phyloP scores from a whole-genome alignment of 2,888 invertebrate genomes.

The Drosophila monieri region DNA sequence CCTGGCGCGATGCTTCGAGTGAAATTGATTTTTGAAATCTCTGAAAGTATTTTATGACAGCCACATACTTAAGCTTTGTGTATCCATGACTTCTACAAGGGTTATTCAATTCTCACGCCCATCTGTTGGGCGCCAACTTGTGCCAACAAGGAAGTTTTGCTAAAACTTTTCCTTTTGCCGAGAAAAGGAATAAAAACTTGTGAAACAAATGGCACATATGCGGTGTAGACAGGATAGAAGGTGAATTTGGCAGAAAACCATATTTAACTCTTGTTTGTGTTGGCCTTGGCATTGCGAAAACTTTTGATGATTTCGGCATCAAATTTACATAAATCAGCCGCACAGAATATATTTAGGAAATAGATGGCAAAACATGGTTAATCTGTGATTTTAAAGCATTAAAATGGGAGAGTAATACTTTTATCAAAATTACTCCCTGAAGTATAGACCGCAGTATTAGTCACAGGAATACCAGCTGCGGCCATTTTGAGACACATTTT shows the following conservation, averaged over 20 bases:
- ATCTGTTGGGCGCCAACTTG: conserved; percentile 12
- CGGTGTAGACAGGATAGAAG: conserved; percentile 22
- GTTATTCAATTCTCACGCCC: conserved; percentile 17
- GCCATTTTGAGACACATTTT: conserved; percentile 73
- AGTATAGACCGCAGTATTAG: not conserved
- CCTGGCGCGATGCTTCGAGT: conserved; percentile 6
- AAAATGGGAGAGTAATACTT: not conserved
- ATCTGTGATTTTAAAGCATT: too few relatives aligned
- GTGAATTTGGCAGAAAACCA: conserved; percentile 1
- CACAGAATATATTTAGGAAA: conserved; percentile 3
- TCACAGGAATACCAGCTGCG: conserved; percentile 60
- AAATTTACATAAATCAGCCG: conserved; percentile 25
- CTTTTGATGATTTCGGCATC: conserved; percentile 20
- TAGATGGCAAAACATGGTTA: not conserved
- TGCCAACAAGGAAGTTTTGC: conserved; percentile 9
- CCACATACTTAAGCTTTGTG: conserved; percentile 15
- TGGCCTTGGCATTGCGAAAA: conserved; percentile 17
- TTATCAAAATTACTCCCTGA: conserved; percentile 30
- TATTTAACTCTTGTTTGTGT: conserved; percentile 4
- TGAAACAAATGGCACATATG: conserved; percentile 14
- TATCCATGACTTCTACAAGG: conserved; percentile 2
- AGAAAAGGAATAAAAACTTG: conserved; percentile 1
- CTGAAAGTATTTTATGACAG: conserved; percentile 25
- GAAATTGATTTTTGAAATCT: conserved; percentile 38
- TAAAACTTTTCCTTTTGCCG: conserved; percentile 18